Conservation (phyloP, 2,888 invertebrate species). For the Thecophora atra region DNA sequence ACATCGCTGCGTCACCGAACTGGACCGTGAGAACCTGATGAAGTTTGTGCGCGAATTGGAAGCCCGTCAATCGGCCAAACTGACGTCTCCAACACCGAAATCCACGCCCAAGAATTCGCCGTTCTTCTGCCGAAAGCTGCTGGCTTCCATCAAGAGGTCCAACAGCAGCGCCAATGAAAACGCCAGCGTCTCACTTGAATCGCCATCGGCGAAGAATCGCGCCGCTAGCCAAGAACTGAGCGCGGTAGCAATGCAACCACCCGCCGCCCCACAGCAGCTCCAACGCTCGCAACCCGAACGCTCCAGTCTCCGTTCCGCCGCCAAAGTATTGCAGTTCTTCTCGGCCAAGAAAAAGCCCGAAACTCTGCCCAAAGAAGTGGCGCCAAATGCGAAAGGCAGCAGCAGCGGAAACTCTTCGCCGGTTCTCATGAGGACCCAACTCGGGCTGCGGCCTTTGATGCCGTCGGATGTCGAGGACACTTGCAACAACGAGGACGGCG, state of each 20-base stretch:
- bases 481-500: constrained; percentile 43
- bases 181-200: not conserved
- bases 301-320: constrained; percentile 54
- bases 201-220: not conserved
- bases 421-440: constrained; percentile 52
- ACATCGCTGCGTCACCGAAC: constrained; percentile 60
- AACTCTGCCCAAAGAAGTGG: constrained; percentile 31
- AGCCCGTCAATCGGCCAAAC: constrained; percentile 48
- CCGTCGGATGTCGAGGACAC: constrained; percentile 50
- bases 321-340: constrained; percentile 59
- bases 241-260: constrained; percentile 44
- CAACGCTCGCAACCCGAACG: constrained; percentile 53
- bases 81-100: constrained; percentile 28
- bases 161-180: not conserved
- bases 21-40: constrained; percentile 60
- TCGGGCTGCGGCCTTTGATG: constrained; percentile 49
- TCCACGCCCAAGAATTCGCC: constrained; percentile 51
- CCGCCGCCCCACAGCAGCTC: constrained; percentile 46
- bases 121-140: constrained; percentile 19
- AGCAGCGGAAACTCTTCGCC: constrained; percentile 53
- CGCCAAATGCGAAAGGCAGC: constrained; percentile 40
- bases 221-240: constrained; percentile 37
- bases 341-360: constrained; percentile 55
- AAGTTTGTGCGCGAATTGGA: constrained; percentile 61
- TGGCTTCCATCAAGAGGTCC: constrained; percentile 19